Conservation (phyloP, 2,113 vertebrate genomes). For the Chlamydotis undulata region DNA sequence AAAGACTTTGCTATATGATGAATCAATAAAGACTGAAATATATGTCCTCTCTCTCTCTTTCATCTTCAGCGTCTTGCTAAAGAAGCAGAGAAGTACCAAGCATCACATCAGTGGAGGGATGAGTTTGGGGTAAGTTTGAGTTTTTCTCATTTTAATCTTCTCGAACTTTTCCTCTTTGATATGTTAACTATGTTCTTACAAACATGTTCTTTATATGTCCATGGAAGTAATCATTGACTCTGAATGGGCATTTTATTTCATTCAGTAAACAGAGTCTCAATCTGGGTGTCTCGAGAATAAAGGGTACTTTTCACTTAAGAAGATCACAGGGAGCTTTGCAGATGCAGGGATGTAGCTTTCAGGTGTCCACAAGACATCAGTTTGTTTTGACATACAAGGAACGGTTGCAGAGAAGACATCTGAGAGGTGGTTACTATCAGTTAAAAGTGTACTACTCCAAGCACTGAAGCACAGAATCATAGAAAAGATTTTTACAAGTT, state of each 20-base stretch:
- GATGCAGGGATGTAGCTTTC: neutral
- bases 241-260: neutral
- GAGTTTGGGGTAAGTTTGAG: conserved; percentile 87
- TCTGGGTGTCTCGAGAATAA: neutral
- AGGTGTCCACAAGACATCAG: neutral
- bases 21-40: neutral
- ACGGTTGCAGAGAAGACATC: neutral
- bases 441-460: neutral
- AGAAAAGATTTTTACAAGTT: neutral
- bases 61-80: conserved; percentile 87
- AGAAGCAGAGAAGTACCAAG: conserved; percentile 91
- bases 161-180: neutral
- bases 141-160: neutral
- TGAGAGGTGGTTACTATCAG: neutral
- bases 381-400: neutral
- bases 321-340: neutral
- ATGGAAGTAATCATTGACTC: neutral
- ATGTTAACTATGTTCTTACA: neutral
- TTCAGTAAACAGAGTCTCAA: neutral
- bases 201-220: neutral
- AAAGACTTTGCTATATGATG: neutral
- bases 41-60: conserved; percentile 1
- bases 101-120: conserved; percentile 89
- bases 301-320: neutral
- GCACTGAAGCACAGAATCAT: neutral